Conservation (phyloP, 2,113 vertebrate genomes). For the Polyodon spathula region DNA sequence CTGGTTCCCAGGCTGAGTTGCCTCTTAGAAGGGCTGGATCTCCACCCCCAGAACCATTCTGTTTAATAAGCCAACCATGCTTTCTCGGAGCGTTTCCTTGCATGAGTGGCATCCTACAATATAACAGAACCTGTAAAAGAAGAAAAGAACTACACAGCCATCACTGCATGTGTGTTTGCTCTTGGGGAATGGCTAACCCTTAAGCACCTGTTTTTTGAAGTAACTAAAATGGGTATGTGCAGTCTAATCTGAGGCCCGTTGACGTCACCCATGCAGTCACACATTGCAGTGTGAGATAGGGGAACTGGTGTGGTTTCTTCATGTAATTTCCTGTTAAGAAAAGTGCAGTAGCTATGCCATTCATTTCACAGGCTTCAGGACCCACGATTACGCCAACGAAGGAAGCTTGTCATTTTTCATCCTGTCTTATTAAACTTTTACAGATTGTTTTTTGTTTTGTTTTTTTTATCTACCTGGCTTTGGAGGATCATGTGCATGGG, state of each 20-base stretch:
- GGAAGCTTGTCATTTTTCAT: not conserved
- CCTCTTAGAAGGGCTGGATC: no score
- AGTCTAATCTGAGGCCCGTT: not conserved
- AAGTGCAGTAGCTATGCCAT: conserved; percentile 1
- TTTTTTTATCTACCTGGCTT: not conserved
- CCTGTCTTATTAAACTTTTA: not conserved
- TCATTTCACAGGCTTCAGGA: not conserved
- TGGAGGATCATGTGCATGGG: not conserved
- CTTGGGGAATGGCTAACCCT: no score
- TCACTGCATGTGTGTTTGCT: no score
- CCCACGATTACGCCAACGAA: not conserved
- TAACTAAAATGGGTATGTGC: not conserved
- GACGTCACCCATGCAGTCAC: not conserved
- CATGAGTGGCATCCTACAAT: no score
- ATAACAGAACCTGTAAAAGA: no score
- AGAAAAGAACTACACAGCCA: no score
- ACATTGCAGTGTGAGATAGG: not conserved
- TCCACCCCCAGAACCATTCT: no score
- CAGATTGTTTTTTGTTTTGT: not conserved
- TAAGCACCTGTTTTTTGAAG: no score
- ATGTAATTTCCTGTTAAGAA: not conserved
- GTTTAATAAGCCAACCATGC: no score
- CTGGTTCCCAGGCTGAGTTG: no score
- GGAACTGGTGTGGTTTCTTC: conserved; percentile 1
- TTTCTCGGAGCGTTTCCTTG: no score